phyloP scores from a whole-genome alignment of 1,140 invertebrate genomes.

The Caenorhabditis tropicalis region DNA sequence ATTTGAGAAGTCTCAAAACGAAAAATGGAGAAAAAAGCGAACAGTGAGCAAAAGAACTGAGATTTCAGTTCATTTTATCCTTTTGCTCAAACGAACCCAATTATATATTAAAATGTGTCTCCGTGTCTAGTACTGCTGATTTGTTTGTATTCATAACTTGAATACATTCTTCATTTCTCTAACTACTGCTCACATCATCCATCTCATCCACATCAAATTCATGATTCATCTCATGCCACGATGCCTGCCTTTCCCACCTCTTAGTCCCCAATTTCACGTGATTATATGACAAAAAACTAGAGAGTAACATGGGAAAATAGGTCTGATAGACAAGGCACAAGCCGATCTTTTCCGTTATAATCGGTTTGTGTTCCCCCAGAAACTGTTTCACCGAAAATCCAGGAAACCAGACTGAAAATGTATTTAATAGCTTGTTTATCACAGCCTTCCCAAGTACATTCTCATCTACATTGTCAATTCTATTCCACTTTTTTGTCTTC shows the following conservation, averaged over 20 bases:
- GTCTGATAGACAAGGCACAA: neutral
- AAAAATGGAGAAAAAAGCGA: no score
- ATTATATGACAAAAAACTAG: constrained; percentile 15
- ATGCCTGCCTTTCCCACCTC: neutral
- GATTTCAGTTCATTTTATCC: neutral
- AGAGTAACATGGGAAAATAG: constrained; percentile 28
- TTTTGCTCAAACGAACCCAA: constrained; percentile 44
- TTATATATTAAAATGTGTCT: neutral
- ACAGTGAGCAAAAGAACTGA: neutral
- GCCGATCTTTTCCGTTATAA: constrained; percentile 13
- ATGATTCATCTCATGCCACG: constrained; percentile 3
- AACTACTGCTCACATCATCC: neutral
- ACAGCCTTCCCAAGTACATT: neutral
- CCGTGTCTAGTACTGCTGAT: neutral
- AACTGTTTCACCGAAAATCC: neutral
- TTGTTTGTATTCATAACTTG: constrained; percentile 25
- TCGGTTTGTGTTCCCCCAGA: constrained; percentile 3
- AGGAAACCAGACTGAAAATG: constrained; percentile 9
- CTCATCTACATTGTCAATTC: neutral
- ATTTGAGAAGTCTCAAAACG: no score
- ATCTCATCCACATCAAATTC: neutral
- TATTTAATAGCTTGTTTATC: constrained; percentile 31
- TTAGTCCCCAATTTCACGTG: neutral
- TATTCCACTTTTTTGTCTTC: neutral
- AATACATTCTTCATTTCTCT: neutral